phyloP scores from a whole-genome alignment of 2,113 vertebrate genomes.

The Malurus alboscapulatus region DNA sequence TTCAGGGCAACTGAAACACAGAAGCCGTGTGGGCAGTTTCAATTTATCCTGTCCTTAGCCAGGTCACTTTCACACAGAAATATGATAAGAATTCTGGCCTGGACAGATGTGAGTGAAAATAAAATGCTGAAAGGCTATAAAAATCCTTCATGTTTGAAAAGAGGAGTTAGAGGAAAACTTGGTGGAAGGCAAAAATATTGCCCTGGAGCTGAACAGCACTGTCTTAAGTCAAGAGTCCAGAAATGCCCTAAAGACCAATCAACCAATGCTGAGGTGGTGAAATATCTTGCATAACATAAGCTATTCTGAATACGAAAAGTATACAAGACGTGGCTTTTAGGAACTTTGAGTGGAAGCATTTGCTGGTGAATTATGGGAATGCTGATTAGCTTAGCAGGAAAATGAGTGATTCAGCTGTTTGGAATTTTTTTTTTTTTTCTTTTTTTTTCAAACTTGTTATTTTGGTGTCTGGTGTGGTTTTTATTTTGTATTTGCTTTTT shows the following conservation, averaged over 20 bases:
- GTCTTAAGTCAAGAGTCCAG: not conserved
- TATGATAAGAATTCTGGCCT: not conserved
- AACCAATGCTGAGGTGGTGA: not conserved
- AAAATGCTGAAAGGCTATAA: not conserved
- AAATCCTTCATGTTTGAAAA: not conserved
- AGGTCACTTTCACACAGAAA: not conserved
- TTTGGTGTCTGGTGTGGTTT: not conserved
- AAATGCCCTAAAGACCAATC: not conserved
- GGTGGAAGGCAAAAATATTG: not conserved
- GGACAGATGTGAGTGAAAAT: not conserved
- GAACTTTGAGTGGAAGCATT: not conserved
- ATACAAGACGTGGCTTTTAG: not conserved
- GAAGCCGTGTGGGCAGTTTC: not conserved
- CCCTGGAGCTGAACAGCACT: not conserved
- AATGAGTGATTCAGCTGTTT: not conserved
- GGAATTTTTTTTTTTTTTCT: fast-evolving
- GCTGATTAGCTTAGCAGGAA: not conserved
- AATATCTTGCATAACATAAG: not conserved
- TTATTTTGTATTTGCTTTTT: not conserved
- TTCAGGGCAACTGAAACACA: not conserved
- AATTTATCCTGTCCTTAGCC: not conserved
- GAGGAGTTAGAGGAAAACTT: not conserved
- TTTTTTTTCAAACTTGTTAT: too few species aligned
- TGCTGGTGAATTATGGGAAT: not conserved
- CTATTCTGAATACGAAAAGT: not conserved